Percentiles rank a stretch among this genome's conserved stretches.
These are phyloP conservation scores for Latrodectus geometricus DNA, from an alignment of 1,140 invertebrate species.

Conservation along the genomic window DNA sequence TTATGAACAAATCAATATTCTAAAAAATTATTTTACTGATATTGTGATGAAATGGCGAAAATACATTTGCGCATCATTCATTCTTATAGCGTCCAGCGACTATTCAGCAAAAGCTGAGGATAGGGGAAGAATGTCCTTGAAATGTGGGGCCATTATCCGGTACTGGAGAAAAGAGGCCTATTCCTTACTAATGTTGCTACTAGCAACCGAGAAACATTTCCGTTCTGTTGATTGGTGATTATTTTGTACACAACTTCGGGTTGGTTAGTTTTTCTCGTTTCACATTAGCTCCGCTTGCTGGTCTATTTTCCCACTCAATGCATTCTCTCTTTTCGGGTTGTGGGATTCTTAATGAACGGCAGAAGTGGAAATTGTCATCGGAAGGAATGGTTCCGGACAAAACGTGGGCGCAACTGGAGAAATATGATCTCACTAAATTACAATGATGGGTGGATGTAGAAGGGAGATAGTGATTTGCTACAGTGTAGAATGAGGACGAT, in stretches of 20 bases:
- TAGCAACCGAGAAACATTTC: conserved; percentile 31
- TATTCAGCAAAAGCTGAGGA: neutral
- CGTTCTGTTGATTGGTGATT: conserved; percentile 29
- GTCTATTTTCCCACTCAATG: neutral
- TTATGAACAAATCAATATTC: too few relatives aligned
- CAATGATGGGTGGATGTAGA: neutral
- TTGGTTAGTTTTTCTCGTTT: neutral
- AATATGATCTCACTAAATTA: neutral
- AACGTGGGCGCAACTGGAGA: neutral
- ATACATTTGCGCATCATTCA: too few relatives aligned
- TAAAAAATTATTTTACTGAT: too few relatives aligned
- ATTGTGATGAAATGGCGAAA: too few relatives aligned
- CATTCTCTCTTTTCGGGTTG: neutral
- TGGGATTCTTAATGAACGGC: neutral
- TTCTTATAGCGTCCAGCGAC: too few relatives aligned
- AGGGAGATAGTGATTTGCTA: neutral
- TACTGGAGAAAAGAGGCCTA: neutral
- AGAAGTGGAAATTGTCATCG: conserved; percentile 3
- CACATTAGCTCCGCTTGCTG: neutral
- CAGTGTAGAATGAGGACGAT: neutral
- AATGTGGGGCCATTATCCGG: neutral
- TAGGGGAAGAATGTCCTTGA: neutral
- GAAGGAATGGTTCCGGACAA: neutral
- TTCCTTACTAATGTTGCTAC: conserved; percentile 8
- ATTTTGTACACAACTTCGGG: conserved; percentile 15